Evolutionary conservation across 2,113 vertebrate genomes (phyloP).

Genomic region (Halichoeres trimaculatus): DNA sequence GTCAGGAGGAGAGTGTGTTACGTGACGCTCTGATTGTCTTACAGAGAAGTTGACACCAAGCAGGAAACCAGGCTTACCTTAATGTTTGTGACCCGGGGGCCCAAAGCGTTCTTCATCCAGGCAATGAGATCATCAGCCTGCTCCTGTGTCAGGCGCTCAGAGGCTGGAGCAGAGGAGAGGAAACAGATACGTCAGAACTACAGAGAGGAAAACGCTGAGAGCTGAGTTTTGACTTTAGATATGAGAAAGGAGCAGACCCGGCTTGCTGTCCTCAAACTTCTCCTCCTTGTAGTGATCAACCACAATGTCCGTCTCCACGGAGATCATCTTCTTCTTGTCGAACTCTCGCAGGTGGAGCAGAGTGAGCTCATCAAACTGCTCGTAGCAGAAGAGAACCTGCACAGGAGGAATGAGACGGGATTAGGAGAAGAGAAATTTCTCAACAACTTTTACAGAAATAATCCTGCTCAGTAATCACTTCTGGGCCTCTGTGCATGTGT

Average conservation of each 20-base stretch:
- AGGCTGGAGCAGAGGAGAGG: conserved; percentile 72
- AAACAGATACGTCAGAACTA: neutral
- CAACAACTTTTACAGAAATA: too few relatives aligned
- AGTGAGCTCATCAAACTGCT: conserved; percentile 98
- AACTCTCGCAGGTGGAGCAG: conserved; percentile 95
- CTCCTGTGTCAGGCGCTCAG: conserved; percentile 86
- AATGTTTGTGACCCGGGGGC: conserved; percentile 87
- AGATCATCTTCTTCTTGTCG: conserved; percentile 96
- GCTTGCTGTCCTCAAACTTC: conserved; percentile 87
- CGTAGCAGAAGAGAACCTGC: conserved; percentile 97
- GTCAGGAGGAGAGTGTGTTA: neutral
- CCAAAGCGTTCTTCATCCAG: conserved; percentile 94
- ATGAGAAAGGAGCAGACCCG: conserved; percentile 78
- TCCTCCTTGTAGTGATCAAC: conserved; percentile 98
- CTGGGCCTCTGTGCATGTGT: too few relatives aligned
- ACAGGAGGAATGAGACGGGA: neutral
- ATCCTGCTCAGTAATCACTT: too few relatives aligned
- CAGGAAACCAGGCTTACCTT: conserved; percentile 83
- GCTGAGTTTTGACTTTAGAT: neutral
- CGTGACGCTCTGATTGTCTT: neutral
- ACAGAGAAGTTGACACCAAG: neutral
- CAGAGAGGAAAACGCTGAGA: neutral
- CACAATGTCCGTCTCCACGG: conserved; percentile 96
- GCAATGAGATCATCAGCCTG: conserved; percentile 91
- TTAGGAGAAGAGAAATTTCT: too few relatives aligned